A percentile compares a stretch with the other conserved stretches of the same genome.
Conservation (phyloP, 2,113 vertebrate genomes). For the Psittacara wagleri region DNA sequence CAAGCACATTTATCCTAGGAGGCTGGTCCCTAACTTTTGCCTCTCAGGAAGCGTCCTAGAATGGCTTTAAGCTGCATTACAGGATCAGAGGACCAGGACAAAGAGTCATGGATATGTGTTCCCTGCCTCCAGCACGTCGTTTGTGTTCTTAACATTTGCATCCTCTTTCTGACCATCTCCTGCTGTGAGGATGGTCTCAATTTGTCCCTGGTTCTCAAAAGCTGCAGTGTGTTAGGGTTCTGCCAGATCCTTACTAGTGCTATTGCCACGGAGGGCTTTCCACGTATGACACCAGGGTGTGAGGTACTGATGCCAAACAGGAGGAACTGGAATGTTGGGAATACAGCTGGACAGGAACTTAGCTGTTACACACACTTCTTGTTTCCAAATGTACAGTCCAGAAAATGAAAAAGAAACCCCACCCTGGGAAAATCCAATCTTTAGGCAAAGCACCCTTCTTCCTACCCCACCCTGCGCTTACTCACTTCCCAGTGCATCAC, state of each 20-base stretch:
- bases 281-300: rapidly evolving
- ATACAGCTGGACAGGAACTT: background rate
- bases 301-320: background rate
- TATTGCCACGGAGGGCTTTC: background rate
- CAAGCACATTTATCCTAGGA: background rate
- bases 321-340: background rate
- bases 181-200: background rate
- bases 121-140: background rate
- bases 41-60: background rate
- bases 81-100: background rate
- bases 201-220: background rate
- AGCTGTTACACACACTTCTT: background rate
- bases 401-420: background rate
- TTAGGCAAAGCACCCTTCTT: background rate
- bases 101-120: background rate
- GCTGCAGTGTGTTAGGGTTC: background rate
- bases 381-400: background rate
- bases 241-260: background rate
- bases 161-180: background rate
- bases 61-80: background rate
- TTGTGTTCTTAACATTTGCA: background rate
- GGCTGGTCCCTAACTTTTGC: background rate
- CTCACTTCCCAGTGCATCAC: background rate
- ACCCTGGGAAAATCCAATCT: slow-evolving; percentile 7
- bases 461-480: background rate